These are phyloP conservation scores for Laupala kohalensis DNA, from an alignment of 1,140 invertebrate genomes.

Conservation along the genomic window DNA sequence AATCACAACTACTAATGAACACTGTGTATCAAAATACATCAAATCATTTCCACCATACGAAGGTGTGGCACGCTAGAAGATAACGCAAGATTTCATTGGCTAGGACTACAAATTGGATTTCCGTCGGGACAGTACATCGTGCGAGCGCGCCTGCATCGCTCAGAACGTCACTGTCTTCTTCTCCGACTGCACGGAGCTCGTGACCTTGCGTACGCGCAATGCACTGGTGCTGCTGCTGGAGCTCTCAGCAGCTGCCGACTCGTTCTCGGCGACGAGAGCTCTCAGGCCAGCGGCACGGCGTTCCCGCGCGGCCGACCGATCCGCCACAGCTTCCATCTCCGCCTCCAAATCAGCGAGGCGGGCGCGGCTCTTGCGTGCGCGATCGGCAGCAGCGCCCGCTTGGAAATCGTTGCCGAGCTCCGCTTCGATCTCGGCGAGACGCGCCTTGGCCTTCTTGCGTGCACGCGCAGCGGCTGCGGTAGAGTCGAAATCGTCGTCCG, in stretches of 20 bases:
- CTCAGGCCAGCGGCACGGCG: conserved; percentile 38
- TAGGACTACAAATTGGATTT: neutral
- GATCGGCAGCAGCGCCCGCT: conserved; percentile 25
- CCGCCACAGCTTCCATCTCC: conserved; percentile 40
- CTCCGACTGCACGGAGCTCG: conserved; percentile 18
- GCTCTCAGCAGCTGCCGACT: conserved; percentile 16
- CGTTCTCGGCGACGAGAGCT: conserved; percentile 38
- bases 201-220: conserved; percentile 24
- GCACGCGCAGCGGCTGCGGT: conserved; percentile 30
- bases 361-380: conserved; percentile 33
- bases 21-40: too few relatives aligned
- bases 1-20: too few relatives aligned
- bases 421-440: conserved; percentile 20
- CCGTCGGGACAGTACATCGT: neutral
- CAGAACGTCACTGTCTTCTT: conserved; percentile 14
- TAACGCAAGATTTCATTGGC: neutral
- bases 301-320: conserved; percentile 39
- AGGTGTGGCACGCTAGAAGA: neutral
- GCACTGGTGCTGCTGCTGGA: conserved; percentile 19
- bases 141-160: conserved; percentile 15
- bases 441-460: conserved; percentile 29
- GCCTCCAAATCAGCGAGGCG: conserved; percentile 43
- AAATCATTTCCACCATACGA: too few relatives aligned
- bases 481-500: conserved; percentile 8
- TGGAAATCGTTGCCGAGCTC: neutral